Evolutionary conservation across 1,140 invertebrate genomes (phyloP).

Genomic region (Ctenoplectra terminalis): DNA sequence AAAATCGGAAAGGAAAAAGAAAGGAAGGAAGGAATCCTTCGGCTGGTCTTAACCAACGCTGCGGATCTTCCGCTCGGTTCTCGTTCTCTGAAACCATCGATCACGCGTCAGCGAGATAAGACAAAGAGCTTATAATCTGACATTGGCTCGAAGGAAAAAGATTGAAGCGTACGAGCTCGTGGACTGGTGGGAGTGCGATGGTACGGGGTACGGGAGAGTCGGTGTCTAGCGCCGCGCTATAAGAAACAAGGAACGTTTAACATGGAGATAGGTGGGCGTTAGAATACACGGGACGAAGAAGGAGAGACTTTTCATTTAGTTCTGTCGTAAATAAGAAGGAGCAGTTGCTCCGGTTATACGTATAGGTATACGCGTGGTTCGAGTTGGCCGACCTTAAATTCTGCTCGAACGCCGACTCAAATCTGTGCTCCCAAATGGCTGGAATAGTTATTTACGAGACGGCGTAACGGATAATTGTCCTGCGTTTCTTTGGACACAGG

Average conservation of each 20-base stretch:
- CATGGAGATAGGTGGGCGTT: not conserved
- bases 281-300: not conserved
- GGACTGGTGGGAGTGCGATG: not conserved
- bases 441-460: conserved; percentile 64
- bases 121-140: conserved; percentile 65
- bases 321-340: conserved; percentile 62
- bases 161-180: no score
- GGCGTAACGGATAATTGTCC: conserved; percentile 56
- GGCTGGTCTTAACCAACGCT: not conserved
- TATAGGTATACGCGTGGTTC: not conserved
- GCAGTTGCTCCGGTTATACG: conserved; percentile 27
- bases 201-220: no score
- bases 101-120: conserved; percentile 63
- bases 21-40: no score
- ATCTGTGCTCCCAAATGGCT: conserved; percentile 50
- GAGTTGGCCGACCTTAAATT: conserved; percentile 46
- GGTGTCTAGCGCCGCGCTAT: not conserved
- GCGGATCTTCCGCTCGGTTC: conserved; percentile 12
- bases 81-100: conserved; percentile 45
- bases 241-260: not conserved
- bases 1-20: no score
- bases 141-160: conserved; percentile 38
- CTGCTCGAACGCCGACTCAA: conserved; percentile 28
- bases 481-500: conserved; percentile 23
- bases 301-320: conserved; percentile 55